Conservation (phyloP, 1,140 invertebrate species). For the Drosophila pectinifera region DNA sequence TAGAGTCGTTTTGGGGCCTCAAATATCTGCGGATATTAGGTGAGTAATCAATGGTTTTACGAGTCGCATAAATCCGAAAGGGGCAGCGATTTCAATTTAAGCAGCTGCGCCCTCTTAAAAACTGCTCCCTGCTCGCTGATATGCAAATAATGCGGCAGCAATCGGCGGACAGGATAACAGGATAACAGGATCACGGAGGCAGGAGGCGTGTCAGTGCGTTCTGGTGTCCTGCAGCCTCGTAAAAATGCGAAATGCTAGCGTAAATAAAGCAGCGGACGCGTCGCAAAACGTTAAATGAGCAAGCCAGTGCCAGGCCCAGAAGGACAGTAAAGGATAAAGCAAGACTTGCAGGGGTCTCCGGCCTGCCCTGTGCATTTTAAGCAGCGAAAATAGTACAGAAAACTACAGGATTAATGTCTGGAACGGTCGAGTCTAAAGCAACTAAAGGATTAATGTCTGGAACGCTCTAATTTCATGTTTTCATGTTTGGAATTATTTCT, state of each 20-base stretch:
- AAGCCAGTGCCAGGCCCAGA: slow-evolving; percentile 35
- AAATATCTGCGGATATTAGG: slow-evolving; percentile 88
- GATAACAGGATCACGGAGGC: background rate
- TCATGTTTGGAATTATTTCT: no score
- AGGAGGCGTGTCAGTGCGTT: slow-evolving; percentile 25
- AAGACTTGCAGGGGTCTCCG: background rate
- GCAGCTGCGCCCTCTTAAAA: slow-evolving; percentile 60
- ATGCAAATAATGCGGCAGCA: slow-evolving; percentile 70
- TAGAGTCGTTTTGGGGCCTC: slow-evolving; percentile 91
- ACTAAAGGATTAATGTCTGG: no score
- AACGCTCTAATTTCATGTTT: no score
- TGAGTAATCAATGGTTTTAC: slow-evolving; percentile 77
- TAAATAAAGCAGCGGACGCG: slow-evolving; percentile 65
- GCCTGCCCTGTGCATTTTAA: slow-evolving; percentile 1
- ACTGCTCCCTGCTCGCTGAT: slow-evolving; percentile 44
- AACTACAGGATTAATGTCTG: slow-evolving; percentile 13
- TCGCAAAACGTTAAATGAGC: slow-evolving; percentile 73
- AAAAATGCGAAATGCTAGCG: slow-evolving; percentile 54
- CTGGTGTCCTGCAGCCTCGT: slow-evolving; percentile 65
- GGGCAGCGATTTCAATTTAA: slow-evolving; percentile 64
- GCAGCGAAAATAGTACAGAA: background rate
- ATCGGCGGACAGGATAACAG: slow-evolving; percentile 31
- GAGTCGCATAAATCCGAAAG: slow-evolving; percentile 32
- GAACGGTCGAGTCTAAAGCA: background rate
- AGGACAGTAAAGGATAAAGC: slow-evolving; percentile 39